Evolutionary conservation across 1,140 invertebrate genomes (phyloP), one percentile per base, ranked within the genome.

Genomic region (Chelonus insularis): DNA sequence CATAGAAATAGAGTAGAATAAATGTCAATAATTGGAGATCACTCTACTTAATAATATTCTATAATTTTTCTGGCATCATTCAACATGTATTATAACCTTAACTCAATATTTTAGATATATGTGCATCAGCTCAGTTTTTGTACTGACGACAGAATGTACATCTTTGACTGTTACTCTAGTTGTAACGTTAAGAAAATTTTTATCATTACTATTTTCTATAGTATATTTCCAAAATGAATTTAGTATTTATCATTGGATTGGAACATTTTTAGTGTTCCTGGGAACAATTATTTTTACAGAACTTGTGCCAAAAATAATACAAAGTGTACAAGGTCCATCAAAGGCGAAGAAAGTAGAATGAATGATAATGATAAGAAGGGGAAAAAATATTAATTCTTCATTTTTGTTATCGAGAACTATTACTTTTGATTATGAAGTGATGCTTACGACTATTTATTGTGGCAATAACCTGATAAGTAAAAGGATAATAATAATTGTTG

Each of bases 81-180:
- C n/a, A n/a, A n/a, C n/a, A n/a, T 2, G 1, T 4, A 52, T 65
- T 23, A 65, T 48, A 62, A 70, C 64, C 74, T 74, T 74, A 69
- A 76, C 32, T 5, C 37, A 52, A 39, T 58, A 63, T 57, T 66
- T 55, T 58, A 91, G 88, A 83, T 91, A 88, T 71, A 73, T 97
- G 45, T 99, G 97, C 75, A 97, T 98, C 58, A 89, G 91, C 70
- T 94, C 94, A 8, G 97, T 99, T 1, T 99, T 97, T 73, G 86
- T 91, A 12, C 84, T 99, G 70, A 98, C 95, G 1, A 93, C 96
- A 0, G 94, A 97, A 76, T 97, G 95, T 74, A 87, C 92, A 6
- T 97, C 96, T 0, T 76, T 99, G 9, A 96, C 95, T 0, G 96
- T 99, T 0, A 99, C 96, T 0, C 81, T 99, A 57, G 94, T 99